Base-by-base conservation (phyloP, 2,797 vertebrate species). In the Cuculus canorus region DNA sequence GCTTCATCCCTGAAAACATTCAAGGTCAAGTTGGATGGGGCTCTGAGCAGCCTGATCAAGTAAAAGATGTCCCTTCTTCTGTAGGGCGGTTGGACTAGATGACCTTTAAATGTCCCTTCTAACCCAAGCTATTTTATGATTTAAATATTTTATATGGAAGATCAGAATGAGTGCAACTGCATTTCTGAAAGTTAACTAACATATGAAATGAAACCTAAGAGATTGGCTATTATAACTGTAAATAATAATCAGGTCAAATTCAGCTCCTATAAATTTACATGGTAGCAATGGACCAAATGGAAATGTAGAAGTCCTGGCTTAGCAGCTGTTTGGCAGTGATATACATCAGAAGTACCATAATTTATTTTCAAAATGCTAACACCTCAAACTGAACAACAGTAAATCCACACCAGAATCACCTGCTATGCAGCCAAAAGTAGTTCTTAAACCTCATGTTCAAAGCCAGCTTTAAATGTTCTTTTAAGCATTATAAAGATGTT, bases 351-450 rank as follows among this genome's bases (percentile, higher is more conserved):
- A 90, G 22, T 43, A 28, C 28, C 43, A 30, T n/a, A 57, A 61
- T 32, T 69, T 86, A 21, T 73, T 71, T 90, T 69, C 57, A 13
- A 94, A 93, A 56, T 63, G 27, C n/a, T 68, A 86, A 21, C 41
- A 79, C 12, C 22, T 81, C 9, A 11, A 59, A 18, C 22, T 68
- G 69, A 9, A 1, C 27, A 80, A 64, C 33, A 65, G 54, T 45
- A 90, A 90, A 82, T 82, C 32, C 37, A 66, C 16, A 77, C 27
- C n/a, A 71, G 50, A 80, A 73, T 30, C 1, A 0, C 22, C 64
- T 53, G 37, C 41, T 82, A 15, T 57, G 33, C 41, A 73, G 53
- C 17, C 63, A 86, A 79, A 17, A 64, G 56, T 43, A 77, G 53
- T 32, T 80, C 21, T 90, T 63, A 75, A 78, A 75, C 39, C 32